Evolutionary conservation across 2,113 vertebrate genomes (phyloP).

Genomic region (Corythaeola cristata): DNA sequence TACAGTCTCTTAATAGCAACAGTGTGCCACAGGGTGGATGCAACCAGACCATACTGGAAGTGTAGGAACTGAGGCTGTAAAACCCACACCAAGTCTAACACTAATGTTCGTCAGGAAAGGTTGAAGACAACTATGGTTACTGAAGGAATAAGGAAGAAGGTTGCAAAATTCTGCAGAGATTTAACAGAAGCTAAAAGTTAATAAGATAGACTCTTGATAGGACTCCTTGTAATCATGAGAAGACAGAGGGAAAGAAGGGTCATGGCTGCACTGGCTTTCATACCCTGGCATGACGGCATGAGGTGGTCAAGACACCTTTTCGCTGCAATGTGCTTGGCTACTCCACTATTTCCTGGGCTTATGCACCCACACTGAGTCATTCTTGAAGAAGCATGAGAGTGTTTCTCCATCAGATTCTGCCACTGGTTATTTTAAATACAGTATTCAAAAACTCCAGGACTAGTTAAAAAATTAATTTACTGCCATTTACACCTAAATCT

Average conservation of each 20-base stretch:
- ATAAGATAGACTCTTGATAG: neutral
- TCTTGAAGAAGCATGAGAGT: neutral
- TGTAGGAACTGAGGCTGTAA: neutral
- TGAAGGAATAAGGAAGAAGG: neutral
- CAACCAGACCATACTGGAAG: neutral
- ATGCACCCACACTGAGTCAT: neutral
- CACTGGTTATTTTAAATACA: neutral
- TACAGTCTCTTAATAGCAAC: neutral
- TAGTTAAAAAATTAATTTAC: neutral
- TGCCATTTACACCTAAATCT: neutral
- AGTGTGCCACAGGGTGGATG: neutral
- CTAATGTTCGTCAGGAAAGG: neutral
- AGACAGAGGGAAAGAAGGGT: neutral
- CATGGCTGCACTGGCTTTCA: neutral
- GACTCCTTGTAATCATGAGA: neutral
- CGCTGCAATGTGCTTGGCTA: neutral
- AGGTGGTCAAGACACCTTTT: neutral
- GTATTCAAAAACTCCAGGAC: neutral
- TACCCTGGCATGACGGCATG: neutral
- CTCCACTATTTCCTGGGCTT: neutral
- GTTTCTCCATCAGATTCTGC: neutral
- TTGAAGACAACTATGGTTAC: neutral
- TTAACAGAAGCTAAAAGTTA: neutral
- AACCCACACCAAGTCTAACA: neutral
- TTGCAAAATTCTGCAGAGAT: neutral